Conservation (phyloP, 1,140 invertebrate genomes). For the Anthonomus grandis region DNA sequence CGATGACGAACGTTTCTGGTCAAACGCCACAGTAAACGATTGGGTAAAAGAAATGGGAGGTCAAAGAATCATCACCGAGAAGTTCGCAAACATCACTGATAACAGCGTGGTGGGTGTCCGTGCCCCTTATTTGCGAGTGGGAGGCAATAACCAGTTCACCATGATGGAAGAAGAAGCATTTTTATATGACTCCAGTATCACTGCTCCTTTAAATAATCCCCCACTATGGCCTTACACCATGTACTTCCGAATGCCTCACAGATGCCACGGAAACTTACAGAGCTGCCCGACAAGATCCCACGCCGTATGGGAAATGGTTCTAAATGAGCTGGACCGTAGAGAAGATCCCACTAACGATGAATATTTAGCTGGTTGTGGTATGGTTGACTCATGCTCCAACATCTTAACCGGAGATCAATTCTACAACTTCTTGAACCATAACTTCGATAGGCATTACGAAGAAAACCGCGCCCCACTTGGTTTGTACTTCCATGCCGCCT, state of each 20-base stretch:
- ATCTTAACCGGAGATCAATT: slow-evolving; percentile 91
- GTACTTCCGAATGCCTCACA: slow-evolving; percentile 95
- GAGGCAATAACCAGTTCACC: slow-evolving; percentile 94
- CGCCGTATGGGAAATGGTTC: slow-evolving; percentile 97
- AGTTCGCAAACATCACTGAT: slow-evolving; percentile 89
- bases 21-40: slow-evolving; percentile 86
- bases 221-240: slow-evolving; percentile 97
- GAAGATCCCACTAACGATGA: slow-evolving; percentile 91
- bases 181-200: slow-evolving; percentile 93
- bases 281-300: slow-evolving; percentile 89
- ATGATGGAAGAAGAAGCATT: slow-evolving; percentile 98
- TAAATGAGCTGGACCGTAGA: slow-evolving; percentile 90
- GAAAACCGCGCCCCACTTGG: slow-evolving; percentile 91
- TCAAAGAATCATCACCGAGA: slow-evolving; percentile 88
- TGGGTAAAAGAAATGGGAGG: slow-evolving; percentile 97
- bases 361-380: slow-evolving; percentile 88
- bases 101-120: slow-evolving; percentile 92
- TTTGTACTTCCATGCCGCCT: slow-evolving; percentile 93
- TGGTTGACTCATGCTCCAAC: slow-evolving; percentile 95
- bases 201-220: slow-evolving; percentile 85
- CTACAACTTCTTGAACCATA: slow-evolving; percentile 94
- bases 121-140: slow-evolving; percentile 88
- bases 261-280: slow-evolving; percentile 90
- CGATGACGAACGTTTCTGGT: slow-evolving; percentile 91
- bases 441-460: slow-evolving; percentile 92